These are phyloP conservation scores for Erebia aethiops DNA, from an alignment of 2,888 invertebrate species.

Conservation along the genomic window DNA sequence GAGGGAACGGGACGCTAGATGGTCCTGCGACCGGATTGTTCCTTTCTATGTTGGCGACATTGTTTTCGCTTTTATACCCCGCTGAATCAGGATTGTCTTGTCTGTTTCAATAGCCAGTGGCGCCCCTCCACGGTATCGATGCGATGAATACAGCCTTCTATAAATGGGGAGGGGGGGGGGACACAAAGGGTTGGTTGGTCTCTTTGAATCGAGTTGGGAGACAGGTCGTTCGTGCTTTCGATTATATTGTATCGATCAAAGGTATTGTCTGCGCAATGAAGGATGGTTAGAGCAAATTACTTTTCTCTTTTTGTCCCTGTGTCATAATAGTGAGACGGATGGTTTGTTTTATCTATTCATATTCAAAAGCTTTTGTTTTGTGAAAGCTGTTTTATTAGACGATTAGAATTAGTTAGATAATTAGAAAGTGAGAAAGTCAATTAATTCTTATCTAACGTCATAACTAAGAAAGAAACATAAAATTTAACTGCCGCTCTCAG, in stretches of 20 bases:
- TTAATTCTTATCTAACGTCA: no score
- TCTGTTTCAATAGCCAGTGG: constrained; percentile 80
- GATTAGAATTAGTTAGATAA: neutral
- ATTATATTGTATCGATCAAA: constrained; percentile 82
- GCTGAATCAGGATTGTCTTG: constrained; percentile 83
- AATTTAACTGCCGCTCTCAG: no score
- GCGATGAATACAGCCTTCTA: constrained; percentile 73
- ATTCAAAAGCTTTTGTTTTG: constrained; percentile 17
- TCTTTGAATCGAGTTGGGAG: constrained; percentile 78
- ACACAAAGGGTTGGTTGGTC: constrained; percentile 82
- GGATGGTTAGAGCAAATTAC: constrained; percentile 81
- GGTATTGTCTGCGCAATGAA: constrained; percentile 74
- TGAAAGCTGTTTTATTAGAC: neutral
- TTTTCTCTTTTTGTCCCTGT: constrained; percentile 69
- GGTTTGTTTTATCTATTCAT: constrained; percentile 26
- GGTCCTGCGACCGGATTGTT: constrained; percentile 81
- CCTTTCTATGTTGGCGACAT: constrained; percentile 83
- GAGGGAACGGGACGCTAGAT: constrained; percentile 66
- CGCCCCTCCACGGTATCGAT: constrained; percentile 79
- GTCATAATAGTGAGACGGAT: constrained; percentile 47
- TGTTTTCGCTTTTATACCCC: constrained; percentile 82
- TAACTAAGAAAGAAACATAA: no score
- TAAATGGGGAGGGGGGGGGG: constrained; percentile 73
- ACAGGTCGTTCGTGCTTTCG: constrained; percentile 79
- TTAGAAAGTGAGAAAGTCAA: neutral